Base-by-base conservation (phyloP, 2,888 invertebrate species). In the Caenorhabditis drosophilae region DNA sequence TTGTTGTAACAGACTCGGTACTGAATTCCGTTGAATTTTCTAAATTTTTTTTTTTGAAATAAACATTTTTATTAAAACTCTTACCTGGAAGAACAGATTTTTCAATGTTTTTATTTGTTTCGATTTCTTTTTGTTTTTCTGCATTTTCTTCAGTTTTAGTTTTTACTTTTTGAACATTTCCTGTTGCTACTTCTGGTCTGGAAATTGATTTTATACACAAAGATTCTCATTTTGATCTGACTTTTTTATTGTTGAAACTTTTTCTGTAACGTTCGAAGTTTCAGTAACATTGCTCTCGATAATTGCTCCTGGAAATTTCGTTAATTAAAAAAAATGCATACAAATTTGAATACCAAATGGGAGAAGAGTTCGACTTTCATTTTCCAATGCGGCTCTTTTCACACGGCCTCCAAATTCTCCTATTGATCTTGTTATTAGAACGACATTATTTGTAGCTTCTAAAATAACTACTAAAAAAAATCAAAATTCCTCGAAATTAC, bases 151-250 rank as follows among this genome's bases (percentile, higher is more conserved):
- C 62, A 0, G 71, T 63, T 42, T 71, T 72, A 12, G 63, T 69
- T 18, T 72, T 64, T 12, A 38, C 38, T 38, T 67, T 67, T 35
- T 49, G 48, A 2, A 48, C 49, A 20, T 44, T 59, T 46, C 69
- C 72, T 15, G 47, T 54, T 4, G 72, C 67, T 18, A 61, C 66
- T 58, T 72, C 69, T 11, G 69, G 69, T 48, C 71, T 71, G 27
- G 42, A 68, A 47, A 18, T 23, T n/a, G n/a, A n/a, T n/a, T n/a
- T n/a, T n/a, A n/a, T n/a, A n/a, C n/a, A n/a, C n/a, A n/a, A n/a
- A n/a, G n/a, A n/a, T n/a, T n/a, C n/a, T n/a, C n/a, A n/a, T n/a
- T n/a, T n/a, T n/a, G n/a, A n/a, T n/a, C n/a, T n/a, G n/a, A 56
- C 59, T 62, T 62, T 59, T 62, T 58, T 2, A 59, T 34, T 1